These are phyloP conservation scores for Rhinella marina DNA, from an alignment of 2,797 vertebrate species.

Conservation along the genomic window DNA sequence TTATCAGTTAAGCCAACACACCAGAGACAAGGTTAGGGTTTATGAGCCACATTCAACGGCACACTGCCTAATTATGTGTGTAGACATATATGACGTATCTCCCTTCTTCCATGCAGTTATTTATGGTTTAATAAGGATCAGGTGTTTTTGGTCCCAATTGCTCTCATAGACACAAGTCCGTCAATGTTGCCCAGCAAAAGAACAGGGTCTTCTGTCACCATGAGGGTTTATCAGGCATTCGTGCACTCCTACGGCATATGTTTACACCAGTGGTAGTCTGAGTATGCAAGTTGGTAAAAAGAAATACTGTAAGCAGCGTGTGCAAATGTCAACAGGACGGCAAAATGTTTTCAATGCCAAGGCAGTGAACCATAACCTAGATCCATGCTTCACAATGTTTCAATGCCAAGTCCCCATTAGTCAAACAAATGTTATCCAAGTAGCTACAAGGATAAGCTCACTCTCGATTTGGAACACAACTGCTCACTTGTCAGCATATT, in stretches of 20 bases:
- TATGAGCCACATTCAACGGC: slow-evolving; percentile 50
- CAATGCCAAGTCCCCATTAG: background rate
- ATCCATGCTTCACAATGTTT: background rate
- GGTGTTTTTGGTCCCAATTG: background rate
- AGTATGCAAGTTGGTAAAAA: background rate
- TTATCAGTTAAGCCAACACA: slow-evolving; percentile 19
- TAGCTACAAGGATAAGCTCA: background rate
- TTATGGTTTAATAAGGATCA: background rate
- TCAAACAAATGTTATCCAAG: background rate
- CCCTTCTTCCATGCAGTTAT: background rate
- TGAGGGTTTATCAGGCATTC: background rate
- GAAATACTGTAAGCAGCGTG: background rate
- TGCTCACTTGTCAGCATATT: background rate
- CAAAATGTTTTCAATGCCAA: background rate
- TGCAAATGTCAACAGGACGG: background rate
- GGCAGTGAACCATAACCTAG: background rate
- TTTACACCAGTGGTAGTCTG: background rate
- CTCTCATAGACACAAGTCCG: background rate
- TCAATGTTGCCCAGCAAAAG: background rate
- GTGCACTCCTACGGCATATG: background rate
- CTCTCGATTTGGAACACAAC: background rate
- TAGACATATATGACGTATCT: background rate
- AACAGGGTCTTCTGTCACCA: background rate
- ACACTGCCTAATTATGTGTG: background rate
- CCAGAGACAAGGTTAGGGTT: slow-evolving; percentile 4